Evolutionary conservation across 2,888 invertebrate species (phyloP).

Genomic region (Scaptomyza cyrtandrae): DNA sequence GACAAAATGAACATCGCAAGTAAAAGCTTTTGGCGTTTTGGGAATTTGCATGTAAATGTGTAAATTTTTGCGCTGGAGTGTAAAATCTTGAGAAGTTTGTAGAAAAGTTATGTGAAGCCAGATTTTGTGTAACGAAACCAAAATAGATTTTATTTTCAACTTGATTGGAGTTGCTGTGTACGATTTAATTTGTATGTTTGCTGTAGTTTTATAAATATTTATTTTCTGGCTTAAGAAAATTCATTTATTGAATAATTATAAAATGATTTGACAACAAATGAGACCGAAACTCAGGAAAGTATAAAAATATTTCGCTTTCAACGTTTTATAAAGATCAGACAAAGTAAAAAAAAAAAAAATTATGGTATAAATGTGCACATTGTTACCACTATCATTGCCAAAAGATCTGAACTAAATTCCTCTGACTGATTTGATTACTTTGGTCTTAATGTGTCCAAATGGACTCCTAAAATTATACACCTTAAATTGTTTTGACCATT

Average conservation of each 20-base stretch:
- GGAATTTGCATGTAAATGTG: background rate
- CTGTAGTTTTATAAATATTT: background rate
- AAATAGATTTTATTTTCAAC: background rate
- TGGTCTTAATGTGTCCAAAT: background rate
- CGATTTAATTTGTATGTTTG: background rate
- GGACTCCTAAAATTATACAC: background rate
- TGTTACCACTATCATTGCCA: background rate
- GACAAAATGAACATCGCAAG: background rate
- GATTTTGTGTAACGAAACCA: background rate
- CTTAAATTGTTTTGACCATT: constrained; percentile 17
- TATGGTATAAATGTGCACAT: background rate
- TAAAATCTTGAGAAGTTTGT: background rate
- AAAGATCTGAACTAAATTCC: background rate
- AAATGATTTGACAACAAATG: background rate
- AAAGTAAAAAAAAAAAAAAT: background rate
- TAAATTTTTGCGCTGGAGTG: background rate
- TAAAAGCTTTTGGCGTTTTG: background rate
- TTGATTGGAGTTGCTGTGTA: background rate
- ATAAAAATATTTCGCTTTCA: background rate
- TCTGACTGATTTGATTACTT: background rate
- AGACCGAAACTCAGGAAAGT: background rate
- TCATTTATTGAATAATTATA: background rate
- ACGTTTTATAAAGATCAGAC: too few relatives aligned
- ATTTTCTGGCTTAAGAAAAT: background rate
- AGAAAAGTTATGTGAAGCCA: background rate